Base-by-base conservation (phyloP, 2,888 invertebrate genomes). In the Eilema depressum region DNA sequence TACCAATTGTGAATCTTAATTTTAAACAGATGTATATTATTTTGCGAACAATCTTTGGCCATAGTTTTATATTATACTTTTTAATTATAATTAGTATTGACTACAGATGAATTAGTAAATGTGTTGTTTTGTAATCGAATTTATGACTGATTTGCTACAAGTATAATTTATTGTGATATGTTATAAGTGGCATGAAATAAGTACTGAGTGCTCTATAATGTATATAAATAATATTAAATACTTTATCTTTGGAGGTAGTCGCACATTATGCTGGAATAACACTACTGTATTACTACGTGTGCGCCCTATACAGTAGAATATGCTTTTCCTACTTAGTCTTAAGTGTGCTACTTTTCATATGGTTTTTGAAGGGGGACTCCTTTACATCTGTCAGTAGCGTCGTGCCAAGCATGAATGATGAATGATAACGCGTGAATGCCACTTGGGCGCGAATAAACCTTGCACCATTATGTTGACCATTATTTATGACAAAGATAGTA, bases 161-260 rank as follows among this genome's bases (percentile, higher is more conserved):
- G 53, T 68, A 68, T 56, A 62, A 62, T 62, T n/a, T 47, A 68
- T 68, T 61, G 68, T 68, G 63, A 56, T 57, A 63, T 68, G 63
- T 63, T 68, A 30, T 68, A 63, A 63, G 60, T 60, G 60, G 66
- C 66, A 66, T 66, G 41, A 30, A 59, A 60, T 66, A 60, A 60
- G 66, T 66, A 66, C 60, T 11, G 23, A 26, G 25, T 66, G 33
- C 56, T 65, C 26, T 47, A 23, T 23, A 57, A 56, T 57, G 33
- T 65, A 23, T 65, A 65, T 65, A 65, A 57, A 66, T 65, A 65
- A 56, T 65, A 65, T 56, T 28, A n/a, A 53, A 41, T 63, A 56
- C 4, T n/a, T n/a, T 64, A 20, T 57, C 26, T 37, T 41, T 26
- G n/a, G 47, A 0, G 41, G 57, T 60, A n/a, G 20, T 60, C 57